phyloP scores from a whole-genome alignment of 2,888 invertebrate species.

The Ochropleura leucogaster region DNA sequence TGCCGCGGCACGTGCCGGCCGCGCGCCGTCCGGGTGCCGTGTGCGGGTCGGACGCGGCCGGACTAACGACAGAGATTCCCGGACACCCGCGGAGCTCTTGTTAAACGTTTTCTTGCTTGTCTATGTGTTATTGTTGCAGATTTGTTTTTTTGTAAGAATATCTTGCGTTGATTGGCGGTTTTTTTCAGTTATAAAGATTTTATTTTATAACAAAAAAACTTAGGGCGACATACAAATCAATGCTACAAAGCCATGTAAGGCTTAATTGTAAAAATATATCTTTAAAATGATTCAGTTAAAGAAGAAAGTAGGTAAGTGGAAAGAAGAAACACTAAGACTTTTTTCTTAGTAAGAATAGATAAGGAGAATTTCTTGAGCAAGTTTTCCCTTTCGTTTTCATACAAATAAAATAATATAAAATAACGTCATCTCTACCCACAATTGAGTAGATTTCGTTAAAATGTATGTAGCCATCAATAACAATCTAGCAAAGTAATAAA shows the following conservation, averaged over 20 bases:
- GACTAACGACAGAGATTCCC: slow-evolving; percentile 79
- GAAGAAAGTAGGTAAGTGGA: not conserved
- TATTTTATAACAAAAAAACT: not conserved
- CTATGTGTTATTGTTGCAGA: slow-evolving; percentile 66
- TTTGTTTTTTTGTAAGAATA: slow-evolving; percentile 53
- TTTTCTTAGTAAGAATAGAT: too few relatives aligned
- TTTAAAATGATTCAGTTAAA: not conserved
- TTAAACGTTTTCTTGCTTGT: slow-evolving; percentile 51
- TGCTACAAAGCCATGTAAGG: not conserved
- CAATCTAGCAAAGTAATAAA: slow-evolving; percentile 48
- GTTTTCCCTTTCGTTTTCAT: not conserved
- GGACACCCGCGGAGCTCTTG: slow-evolving; percentile 77
- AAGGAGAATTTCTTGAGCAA: too few relatives aligned
- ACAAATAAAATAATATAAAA: not conserved
- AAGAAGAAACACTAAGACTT: not conserved
- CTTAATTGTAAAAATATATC: not conserved
- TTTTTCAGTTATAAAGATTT: not conserved
- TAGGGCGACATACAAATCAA: not conserved
- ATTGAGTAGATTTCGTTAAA: slow-evolving; percentile 3
- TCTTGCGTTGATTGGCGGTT: not conserved
- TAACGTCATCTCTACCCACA: not conserved
- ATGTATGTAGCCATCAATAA: slow-evolving; percentile 40
- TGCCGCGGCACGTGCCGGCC: slow-evolving; percentile 58
- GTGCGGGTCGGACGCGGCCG: slow-evolving; percentile 57
- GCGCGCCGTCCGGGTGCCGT: slow-evolving; percentile 52